Evolutionary conservation across 2,888 invertebrate species (phyloP).

Genomic region (Halictus quadricinctus): DNA sequence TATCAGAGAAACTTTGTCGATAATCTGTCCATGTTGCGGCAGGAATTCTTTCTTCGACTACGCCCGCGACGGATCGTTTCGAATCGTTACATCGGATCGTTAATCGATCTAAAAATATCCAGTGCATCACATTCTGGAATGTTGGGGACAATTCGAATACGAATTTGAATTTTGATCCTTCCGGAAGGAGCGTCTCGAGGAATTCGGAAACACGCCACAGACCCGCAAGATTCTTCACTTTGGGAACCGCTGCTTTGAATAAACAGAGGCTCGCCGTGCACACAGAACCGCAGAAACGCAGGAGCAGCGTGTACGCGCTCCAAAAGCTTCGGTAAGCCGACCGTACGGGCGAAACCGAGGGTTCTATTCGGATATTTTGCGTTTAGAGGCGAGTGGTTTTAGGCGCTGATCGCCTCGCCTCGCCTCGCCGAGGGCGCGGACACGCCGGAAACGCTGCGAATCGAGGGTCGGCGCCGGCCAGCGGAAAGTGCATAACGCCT

Average conservation of each 20-base stretch:
- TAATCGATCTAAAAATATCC: too few relatives aligned
- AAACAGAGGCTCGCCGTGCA: slow-evolving; percentile 26
- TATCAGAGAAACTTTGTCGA: background rate
- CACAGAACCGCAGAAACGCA: background rate
- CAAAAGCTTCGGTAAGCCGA: background rate
- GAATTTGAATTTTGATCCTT: background rate
- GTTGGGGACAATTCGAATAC: background rate
- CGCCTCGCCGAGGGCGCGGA: background rate
- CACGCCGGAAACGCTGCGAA: slow-evolving; percentile 18
- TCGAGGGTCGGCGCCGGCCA: background rate
- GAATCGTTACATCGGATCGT: too few relatives aligned
- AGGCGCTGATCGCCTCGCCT: background rate
- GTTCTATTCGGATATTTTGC: background rate
- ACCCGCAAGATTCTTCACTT: background rate
- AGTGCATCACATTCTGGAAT: too few relatives aligned
- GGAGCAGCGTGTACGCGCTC: background rate
- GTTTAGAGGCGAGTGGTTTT: background rate
- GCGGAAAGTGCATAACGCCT: background rate
- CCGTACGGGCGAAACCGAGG: background rate
- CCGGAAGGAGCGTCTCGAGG: background rate
- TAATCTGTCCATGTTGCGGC: background rate
- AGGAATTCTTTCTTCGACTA: background rate
- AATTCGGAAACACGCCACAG: background rate
- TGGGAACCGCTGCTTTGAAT: slow-evolving; percentile 30
- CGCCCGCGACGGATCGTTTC: background rate